Base-by-base conservation (phyloP, 2,888 invertebrate genomes). In the Timandra comae region DNA sequence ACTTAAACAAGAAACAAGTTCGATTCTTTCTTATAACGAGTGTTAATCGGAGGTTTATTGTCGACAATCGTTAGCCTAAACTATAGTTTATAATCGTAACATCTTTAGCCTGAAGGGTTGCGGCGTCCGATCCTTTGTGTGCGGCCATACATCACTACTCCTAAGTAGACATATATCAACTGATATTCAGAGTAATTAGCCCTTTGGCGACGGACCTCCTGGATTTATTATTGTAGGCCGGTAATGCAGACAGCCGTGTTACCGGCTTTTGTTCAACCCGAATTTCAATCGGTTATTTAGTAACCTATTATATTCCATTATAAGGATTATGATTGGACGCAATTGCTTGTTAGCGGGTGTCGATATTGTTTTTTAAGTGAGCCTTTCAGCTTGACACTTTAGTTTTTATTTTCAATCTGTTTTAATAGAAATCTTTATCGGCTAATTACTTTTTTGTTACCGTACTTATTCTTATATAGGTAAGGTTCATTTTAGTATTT, bases 151-250 rank as follows among this genome's bases (percentile, higher is more conserved):
- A 85, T 85, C 85, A 85, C 82, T 54, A 56, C 35, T 59, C 63
- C 75, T 84, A 85, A 84, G 85, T 85, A 85, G 84, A 84, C 84
- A 85, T 84, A 82, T 82, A 85, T 85, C 84, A 84, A 78, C 78
- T 68, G 69, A 73, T 76, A 79, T 75, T 68, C 59, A 36, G 77
- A 81, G 82, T 85, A 85, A 85, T 85, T 85, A 85, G 85, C 74
- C 85, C 84, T 49, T 56, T 82, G 77, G 85, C 82, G 84, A 82
- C 81, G 72, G 78, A 79, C 74, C 77, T 69, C 74, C 74, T 65
- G 77, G 77, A 84, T 85, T 85, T 84, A 84, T 82, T 68, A 78
- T 72, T 60, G 72, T 71, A 69, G 78, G 79, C 78, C 81, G 80
- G 78, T 81, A 84, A 84, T 82, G 64, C 71, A 68, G 84, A 84